Base-by-base conservation (phyloP, 2,113 vertebrate species). In the Oreocharis arfaki region DNA sequence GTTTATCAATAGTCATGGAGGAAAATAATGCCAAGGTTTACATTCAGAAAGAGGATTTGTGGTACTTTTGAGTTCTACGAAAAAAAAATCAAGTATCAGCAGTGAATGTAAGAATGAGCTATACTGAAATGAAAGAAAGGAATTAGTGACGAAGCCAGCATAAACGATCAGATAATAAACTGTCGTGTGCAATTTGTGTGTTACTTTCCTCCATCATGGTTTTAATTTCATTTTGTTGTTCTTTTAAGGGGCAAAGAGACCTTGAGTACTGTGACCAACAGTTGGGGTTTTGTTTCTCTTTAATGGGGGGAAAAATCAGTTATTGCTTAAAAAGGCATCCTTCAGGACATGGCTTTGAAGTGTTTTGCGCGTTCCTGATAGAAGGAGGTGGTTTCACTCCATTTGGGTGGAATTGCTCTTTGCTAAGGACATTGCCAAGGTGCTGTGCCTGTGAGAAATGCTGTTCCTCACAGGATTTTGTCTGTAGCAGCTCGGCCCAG, bases 201-300 rank as follows among this genome's bases (percentile, higher is more conserved):
- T 23, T 42, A 7, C n/a, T 74, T 53, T 70, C 22, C 24, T 81
- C 26, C 23, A 35, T 49, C 50, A 23, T 3, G 41, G 20, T 37
- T 93, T n/a, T 56, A 21, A 21, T 30, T 55, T 46, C 28, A 20
- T 69, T 71, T 32, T 77, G 20, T 52, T 89, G 11, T 13, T 73
- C 11, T 73, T 57, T 37, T 63, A 35, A 71, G 52, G 33, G 16
- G 4, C 20, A 46, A 15, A 60, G 84, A 67, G 65, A 37, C 20
- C 44, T 75, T 20, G 4, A 64, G 28, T 37, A 1, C n/a, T 73
- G 14, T n/a, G 16, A 41, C 41, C 57, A 92, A 4, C 41, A 76
- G 6, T 0, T 84, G 78, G 20, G 1, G 0, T 1, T 39, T 63
- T 22, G 15, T 37, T 86, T 80, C 2, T 52, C 3, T 79, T 49